Base-by-base conservation (phyloP, 2,797 vertebrate genomes). In the Oreonectes daqikongensis region DNA sequence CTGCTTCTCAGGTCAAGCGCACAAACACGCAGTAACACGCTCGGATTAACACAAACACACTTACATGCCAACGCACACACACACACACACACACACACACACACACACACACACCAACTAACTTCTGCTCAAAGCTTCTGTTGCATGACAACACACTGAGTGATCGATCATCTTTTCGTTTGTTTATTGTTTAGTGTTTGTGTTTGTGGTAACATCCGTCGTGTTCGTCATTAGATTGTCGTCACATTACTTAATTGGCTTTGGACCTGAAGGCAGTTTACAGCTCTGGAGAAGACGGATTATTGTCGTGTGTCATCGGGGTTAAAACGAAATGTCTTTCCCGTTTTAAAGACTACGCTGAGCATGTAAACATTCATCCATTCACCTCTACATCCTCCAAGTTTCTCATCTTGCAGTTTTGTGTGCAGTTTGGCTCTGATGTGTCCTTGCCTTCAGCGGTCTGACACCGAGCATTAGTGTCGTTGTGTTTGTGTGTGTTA, bases 1-100 rank as follows among this genome's bases (percentile, higher is more conserved):
- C 79, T 76, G 79, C 63, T 53, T 64, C 67, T 83, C 69, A 80
- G 80, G 78, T 84, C 83, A 83, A 78, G 71, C 22, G 40, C 71
- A 78, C 66, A 78, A 80, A 69, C 71, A 63, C 72, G 44, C 48
- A 72, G 4, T 35, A 50, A 24, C 55, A 61, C 10, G 32, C 11
- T 40, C 66, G 71, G 60, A 80, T 69, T 14, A 64, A 69, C 55
- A 46, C 35, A 14, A 40, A 22, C 28, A 52, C 20, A 40, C 38
- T 7, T 30, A 53, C 42, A 26, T 63, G 32, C 59, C 20, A 35
- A 46, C 2, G n/a, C 20, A 69, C 18, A 28, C 32, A 72, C 77
- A 61, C 32, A 46, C 50, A 78, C 26, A 35, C 28, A 40, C 60
- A 71, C 44, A 71, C 38, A 46, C 70, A 17, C 4, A 5, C 46